These are phyloP conservation scores for Mythimna ferrago DNA, from an alignment of 2,888 invertebrate species.

Conservation along the genomic window DNA sequence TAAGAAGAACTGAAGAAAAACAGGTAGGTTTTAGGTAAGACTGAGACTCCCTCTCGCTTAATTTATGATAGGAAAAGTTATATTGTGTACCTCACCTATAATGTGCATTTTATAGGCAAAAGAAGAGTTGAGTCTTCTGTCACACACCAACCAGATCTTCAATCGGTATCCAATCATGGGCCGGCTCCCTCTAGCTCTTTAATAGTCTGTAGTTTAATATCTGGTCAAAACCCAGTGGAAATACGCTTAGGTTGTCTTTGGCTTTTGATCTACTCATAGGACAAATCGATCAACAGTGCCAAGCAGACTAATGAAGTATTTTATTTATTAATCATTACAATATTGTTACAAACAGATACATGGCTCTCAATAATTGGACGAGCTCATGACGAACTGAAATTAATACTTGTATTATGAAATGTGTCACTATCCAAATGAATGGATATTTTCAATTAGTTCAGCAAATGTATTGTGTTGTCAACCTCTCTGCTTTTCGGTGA, in stretches of 20 bases:
- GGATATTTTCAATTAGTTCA: conserved; percentile 11
- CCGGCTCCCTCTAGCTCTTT: background rate
- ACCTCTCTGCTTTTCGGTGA: background rate
- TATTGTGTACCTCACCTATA: too few species aligned
- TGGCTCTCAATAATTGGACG: background rate
- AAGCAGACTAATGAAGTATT: background rate
- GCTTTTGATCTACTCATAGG: background rate
- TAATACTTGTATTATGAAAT: background rate
- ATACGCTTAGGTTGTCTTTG: background rate
- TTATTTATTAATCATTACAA: background rate
- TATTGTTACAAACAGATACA: background rate
- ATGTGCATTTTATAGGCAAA: too few species aligned
- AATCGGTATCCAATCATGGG: too few species aligned
- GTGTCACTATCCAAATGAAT: conserved; percentile 10
- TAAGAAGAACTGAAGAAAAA: too few species aligned
- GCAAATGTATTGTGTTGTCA: background rate
- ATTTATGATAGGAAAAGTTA: too few species aligned
- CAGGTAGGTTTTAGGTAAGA: too few species aligned
- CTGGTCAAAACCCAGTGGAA: background rate
- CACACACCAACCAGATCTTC: too few species aligned
- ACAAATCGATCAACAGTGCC: background rate
- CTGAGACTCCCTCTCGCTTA: too few species aligned
- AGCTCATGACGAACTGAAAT: background rate
- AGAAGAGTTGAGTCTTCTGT: too few species aligned
- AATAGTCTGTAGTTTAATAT: background rate